Evolutionary conservation across 92 coral and sea anemone genomes (phyloP).

Genomic region (Epizoanthus scotinus): DNA sequence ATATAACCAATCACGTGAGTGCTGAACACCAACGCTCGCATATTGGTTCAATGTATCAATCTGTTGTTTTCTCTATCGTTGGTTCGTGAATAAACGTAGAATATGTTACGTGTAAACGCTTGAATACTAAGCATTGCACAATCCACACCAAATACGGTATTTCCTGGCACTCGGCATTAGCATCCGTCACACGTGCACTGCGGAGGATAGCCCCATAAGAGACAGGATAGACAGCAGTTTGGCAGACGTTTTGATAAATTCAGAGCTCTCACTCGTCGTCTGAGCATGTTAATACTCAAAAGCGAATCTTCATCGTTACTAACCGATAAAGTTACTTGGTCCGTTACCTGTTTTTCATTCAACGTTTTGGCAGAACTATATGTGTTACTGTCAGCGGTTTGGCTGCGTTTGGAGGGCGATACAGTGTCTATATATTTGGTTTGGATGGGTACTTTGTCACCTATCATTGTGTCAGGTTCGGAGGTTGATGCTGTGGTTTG

Average conservation of each 20-base stretch:
- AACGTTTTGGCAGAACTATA: neutral
- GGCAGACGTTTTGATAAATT: neutral
- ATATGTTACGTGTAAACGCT: no score
- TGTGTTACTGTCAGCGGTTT: neutral
- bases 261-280: constrained; percentile 18
- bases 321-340: neutral
- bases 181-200: constrained; percentile 36
- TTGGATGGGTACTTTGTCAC: neutral
- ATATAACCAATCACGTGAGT: no score
- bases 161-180: neutral
- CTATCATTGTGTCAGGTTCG: neutral
- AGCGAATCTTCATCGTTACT: neutral
- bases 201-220: constrained; percentile 37
- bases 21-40: no score
- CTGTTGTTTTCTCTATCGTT: no score
- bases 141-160: no score
- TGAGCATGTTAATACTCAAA: neutral
- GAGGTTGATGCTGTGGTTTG: neutral
- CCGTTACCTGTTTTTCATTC: neutral
- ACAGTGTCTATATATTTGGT: neutral
- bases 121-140: no score
- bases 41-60: no score
- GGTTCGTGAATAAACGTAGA: no score
- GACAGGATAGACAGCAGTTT: constrained; percentile 37
- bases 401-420: neutral